Evolutionary conservation across 2,113 vertebrate genomes (phyloP), one percentile per base, ranked within the genome.

Genomic region (Lates calcarifer): DNA sequence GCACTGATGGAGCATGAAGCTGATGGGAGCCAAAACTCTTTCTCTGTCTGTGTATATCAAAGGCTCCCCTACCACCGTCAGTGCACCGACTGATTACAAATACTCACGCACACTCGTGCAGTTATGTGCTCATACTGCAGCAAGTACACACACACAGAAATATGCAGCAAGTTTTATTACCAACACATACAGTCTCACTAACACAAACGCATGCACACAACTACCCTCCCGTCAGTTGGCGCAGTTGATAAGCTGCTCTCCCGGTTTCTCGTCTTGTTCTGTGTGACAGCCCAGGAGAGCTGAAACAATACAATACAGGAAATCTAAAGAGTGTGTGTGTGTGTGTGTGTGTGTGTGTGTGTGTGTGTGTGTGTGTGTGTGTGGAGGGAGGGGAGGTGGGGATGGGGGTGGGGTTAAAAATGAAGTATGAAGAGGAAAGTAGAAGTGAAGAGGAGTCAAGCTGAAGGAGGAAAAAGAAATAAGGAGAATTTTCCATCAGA

Each of bases 291-390:
- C 74, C 81, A 86, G 73, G 85, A 89, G 80, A 79, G 85, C 88
- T 85, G 80, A 90, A 89, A 90, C 88, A 93, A 90, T 92, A 90
- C 88, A 93, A 90, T 92, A 87, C 86, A 84, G 82, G 76, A 90
- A 87, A 88, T 86, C 67, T 86, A 69, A 88, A 76, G n/a, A n/a
- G n/a, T n/a, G n/a, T n/a, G n/a, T n/a, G n/a, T n/a, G n/a, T n/a
- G n/a, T n/a, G n/a, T n/a, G n/a, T n/a, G n/a, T n/a, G n/a, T n/a
- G n/a, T n/a, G n/a, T n/a, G n/a, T n/a, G n/a, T n/a, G n/a, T n/a
- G n/a, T n/a, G n/a, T n/a, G n/a, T n/a, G n/a, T n/a, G n/a, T n/a
- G n/a, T n/a, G n/a, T n/a, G n/a, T n/a, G n/a, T n/a, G n/a, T n/a
- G n/a, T n/a, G n/a, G n/a, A n/a, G n/a, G n/a, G n/a, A n/a, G n/a